These are phyloP conservation scores for Chironex yamaguchii DNA, from an alignment of 30 jellyfish, hydroid and myxozoan genomes.

Conservation along the genomic window DNA sequence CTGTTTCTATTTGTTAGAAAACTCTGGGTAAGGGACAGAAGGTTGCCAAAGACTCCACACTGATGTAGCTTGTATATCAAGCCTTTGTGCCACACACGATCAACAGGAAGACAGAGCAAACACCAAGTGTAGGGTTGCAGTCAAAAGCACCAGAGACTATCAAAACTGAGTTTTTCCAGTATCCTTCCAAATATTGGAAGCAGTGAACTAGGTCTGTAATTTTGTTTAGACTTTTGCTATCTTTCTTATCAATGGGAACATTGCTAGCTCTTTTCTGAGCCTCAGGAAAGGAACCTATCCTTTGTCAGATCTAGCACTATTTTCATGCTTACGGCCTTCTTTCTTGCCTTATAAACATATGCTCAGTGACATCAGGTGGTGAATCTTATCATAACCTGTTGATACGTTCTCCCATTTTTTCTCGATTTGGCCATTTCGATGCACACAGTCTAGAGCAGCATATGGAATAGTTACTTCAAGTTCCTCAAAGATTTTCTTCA, in stretches of 20 bases:
- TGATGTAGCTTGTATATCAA: no score
- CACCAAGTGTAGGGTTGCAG: no score
- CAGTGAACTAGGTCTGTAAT: slow-evolving; percentile 35
- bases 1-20: no score
- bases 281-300: no score
- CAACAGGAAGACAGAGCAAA: no score
- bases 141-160: no score
- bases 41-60: no score
- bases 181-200: slow-evolving; percentile 61
- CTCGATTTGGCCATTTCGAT: slow-evolving; percentile 31
- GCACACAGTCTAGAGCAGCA: slow-evolving; percentile 39
- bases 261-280: no score
- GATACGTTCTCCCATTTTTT: slow-evolving; percentile 10
- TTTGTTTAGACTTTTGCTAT: background rate
- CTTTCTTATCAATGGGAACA: slow-evolving; percentile 38
- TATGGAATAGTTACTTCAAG: slow-evolving; percentile 28
- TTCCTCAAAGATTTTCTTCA: slow-evolving; percentile 38
- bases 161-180: slow-evolving; percentile 17
- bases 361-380: slow-evolving; percentile 31
- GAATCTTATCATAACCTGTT: slow-evolving; percentile 23
- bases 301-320: no score
- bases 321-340: background rate
- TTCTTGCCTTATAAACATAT: slow-evolving; percentile 18
- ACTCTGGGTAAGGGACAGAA: no score
- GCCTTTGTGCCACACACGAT: no score